Percentiles rank a stretch among this genome's conserved stretches.
Conservation (phyloP, 1,140 invertebrate genomes). For the Scaptodrosophila lebanonensis region DNA sequence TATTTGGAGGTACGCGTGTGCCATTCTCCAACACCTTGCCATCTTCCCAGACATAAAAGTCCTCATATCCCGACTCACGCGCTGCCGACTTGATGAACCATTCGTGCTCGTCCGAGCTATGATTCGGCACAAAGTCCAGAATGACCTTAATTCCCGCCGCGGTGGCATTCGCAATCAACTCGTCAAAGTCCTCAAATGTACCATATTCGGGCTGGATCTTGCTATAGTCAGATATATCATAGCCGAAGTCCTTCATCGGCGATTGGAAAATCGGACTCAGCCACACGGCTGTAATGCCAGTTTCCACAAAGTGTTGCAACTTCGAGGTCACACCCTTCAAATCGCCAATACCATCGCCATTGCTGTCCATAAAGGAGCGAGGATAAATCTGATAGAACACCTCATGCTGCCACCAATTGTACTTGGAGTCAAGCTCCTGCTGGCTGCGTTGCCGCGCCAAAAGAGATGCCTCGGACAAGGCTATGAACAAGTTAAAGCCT, state of each 20-base stretch:
- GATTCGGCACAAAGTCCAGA: slow-evolving; percentile 81
- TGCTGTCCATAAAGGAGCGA: slow-evolving; percentile 57
- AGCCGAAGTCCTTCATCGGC: slow-evolving; percentile 83
- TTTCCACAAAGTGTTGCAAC: slow-evolving; percentile 78
- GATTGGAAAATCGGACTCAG: slow-evolving; percentile 85
- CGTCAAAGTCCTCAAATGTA: slow-evolving; percentile 84
- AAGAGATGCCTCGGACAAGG: background rate
- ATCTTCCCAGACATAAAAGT: slow-evolving; percentile 85
- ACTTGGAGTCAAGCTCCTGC: slow-evolving; percentile 14
- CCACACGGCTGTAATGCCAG: slow-evolving; percentile 81
- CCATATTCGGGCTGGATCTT: slow-evolving; percentile 85
- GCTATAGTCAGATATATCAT: slow-evolving; percentile 85
- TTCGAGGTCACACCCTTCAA: slow-evolving; percentile 77
- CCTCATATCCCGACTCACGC: slow-evolving; percentile 79
- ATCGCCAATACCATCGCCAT: slow-evolving; percentile 54
- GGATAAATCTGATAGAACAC: slow-evolving; percentile 65
- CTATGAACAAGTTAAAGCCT: slow-evolving; percentile 2
- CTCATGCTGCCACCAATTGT: slow-evolving; percentile 59
- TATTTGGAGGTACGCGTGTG: slow-evolving; percentile 80
- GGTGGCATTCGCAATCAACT: slow-evolving; percentile 81
- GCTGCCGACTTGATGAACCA: slow-evolving; percentile 84
- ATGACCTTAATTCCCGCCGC: slow-evolving; percentile 60
- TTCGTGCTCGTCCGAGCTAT: slow-evolving; percentile 83
- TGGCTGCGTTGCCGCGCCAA: background rate
- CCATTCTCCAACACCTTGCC: slow-evolving; percentile 60